Base-by-base conservation (phyloP, 2,113 vertebrate species). In the Mungos mungo region DNA sequence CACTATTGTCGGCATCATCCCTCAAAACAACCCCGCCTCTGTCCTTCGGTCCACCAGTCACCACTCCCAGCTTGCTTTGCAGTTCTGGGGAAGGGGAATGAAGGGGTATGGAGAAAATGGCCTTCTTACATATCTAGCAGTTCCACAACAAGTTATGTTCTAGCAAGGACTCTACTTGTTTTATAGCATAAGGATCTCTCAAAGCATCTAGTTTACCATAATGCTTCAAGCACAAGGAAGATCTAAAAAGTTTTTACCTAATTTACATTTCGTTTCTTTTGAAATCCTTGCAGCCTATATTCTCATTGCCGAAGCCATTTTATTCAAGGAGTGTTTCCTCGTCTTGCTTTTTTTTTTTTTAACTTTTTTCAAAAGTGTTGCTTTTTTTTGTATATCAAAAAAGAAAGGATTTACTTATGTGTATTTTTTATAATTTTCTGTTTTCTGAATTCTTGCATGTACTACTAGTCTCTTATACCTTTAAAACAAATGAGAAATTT, bases 381-480 rank as follows among this genome's bases (percentile, higher is more conserved):
- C 11, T 92, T 87, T 16, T 87, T 16, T 94, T 95, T 41, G 23
- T 88, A 25, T 96, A 83, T 95, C 69, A 92, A 71, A 41, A 84
- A 27, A 63, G 89, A 96, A 50, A 1, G 72, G 47, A 63, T 68
- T 97, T 85, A n/a, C 65, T 68, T 50, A 14, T 76, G 45, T 6
- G 25, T 93, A 74, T 50, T 60, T 57, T 76, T 97, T 90, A 9
- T 65, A 47, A 54, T 84, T 81, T 97, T 95, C 92, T 97, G 21
- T 66, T 23, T n/a, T 92, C 96, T 94, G 1, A 60, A 81, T 95
- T 95, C 45, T 65, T 88, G 41, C 50, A 52, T 93, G 2, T 76
- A 10, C 93, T 95, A 81, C 27, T 92, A 33, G 10, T 85, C 31
- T 27, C 27, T 94, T 38, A 10, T 90, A 96, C 88, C 63, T 71